Evolutionary conservation across 2,888 invertebrate genomes (phyloP), one percentile per base, ranked within the genome.

Genomic region (Archaeoteleia sp.): DNA sequence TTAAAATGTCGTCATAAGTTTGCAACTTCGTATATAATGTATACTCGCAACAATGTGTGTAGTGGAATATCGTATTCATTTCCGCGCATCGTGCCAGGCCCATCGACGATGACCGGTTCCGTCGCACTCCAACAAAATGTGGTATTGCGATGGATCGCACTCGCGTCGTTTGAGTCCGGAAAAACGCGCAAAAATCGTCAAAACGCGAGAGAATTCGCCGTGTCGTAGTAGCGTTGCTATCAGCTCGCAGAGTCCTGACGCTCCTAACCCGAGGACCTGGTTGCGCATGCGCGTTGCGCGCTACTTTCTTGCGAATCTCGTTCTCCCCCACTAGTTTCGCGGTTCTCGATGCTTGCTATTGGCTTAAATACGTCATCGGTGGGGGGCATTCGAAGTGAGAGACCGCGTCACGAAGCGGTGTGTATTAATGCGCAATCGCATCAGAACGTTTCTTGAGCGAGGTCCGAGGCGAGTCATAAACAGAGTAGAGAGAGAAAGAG

Each of bases 371-470:
- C 43, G 54, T 70, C n/a, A n/a, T n/a, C 20, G 20, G 43, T 15
- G 46, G 42, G 55, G 71, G 69, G 42, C 32, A 40, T 54, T 65
- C 51, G 70, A 55, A 46, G 55, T 51, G 67, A 61, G 70, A 65
- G 62, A 60, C 60, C 74, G 77, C 78, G 76, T 78, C 80, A 75
- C 76, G 74, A 75, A 72, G 72, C 72, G 68, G 74, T 71, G 76
- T 79, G 79, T 81, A 79, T 79, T 75, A 81, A 78, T 81, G 82
- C 82, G 82, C 82, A 82, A 82, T 82, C 82, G 82, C 82, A 82
- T 78, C 79, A 76, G 78, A 77, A 79, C 81, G 75, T 75, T 79
- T 76, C 77, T 72, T 74, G 76, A 78, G 75, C 77, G 78, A 80
- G 79, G 76, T 78, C 76, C 72, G 75, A 72, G 76, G 78, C 66